These are phyloP conservation scores for Tinea trinotella DNA, from an alignment of 2,888 invertebrate genomes.

Conservation along the genomic window DNA sequence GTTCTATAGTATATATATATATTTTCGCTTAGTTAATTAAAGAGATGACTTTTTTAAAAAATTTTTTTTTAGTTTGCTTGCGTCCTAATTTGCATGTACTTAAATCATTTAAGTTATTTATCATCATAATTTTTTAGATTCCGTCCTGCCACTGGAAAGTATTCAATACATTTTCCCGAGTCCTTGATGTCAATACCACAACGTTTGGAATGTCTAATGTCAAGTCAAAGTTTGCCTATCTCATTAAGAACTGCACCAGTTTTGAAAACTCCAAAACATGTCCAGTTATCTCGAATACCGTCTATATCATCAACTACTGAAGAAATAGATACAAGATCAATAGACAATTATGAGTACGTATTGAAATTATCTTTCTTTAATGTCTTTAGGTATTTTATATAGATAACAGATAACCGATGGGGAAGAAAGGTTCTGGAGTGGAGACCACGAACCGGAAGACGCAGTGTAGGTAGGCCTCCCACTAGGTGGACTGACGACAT, in stretches of 20 bases:
- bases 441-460: no score
- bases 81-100: no score
- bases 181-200: constrained; percentile 47
- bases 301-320: background rate
- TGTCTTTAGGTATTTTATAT: background rate
- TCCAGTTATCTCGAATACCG: background rate
- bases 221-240: background rate
- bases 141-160: constrained; percentile 31
- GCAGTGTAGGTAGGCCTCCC: no score
- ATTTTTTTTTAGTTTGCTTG: no score
- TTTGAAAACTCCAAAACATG: background rate
- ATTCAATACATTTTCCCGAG: constrained; percentile 49
- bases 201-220: constrained; percentile 31
- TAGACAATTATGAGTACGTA: background rate
- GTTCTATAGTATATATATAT: no score
- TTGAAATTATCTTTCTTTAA: background rate
- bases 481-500: no score
- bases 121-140: constrained; percentile 11
- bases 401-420: background rate
- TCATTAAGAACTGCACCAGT: background rate
- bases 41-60: no score
- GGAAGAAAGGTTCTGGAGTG: no score
- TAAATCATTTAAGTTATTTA: no score
- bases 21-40: no score
- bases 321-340: background rate